These are phyloP conservation scores for Drosophila bocki DNA, from an alignment of 1,140 invertebrate genomes.

Conservation along the genomic window DNA sequence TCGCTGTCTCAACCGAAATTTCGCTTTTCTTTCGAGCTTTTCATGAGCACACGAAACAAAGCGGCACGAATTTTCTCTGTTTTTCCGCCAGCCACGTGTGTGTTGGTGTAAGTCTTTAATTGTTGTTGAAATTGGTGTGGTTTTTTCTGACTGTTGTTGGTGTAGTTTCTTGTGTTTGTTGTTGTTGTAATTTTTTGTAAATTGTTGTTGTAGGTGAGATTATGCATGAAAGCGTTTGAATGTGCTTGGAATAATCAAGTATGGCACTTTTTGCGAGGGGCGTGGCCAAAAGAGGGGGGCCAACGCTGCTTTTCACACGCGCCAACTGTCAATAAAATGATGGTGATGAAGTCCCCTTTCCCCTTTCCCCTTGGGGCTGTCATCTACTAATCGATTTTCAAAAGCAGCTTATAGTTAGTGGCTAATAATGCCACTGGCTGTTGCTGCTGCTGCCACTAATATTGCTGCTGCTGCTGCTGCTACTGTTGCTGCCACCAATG, in stretches of 20 bases:
- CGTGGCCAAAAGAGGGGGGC: background rate
- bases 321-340: constrained; percentile 59
- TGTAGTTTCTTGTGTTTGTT: constrained; percentile 4
- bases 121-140: constrained; percentile 15
- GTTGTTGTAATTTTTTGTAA: constrained; percentile 34
- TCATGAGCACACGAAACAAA: constrained; percentile 26
- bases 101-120: constrained; percentile 29
- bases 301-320: constrained; percentile 42
- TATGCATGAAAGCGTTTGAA: constrained; percentile 76
- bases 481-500: constrained; percentile 8
- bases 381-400: constrained; percentile 73
- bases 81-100: constrained; percentile 42
- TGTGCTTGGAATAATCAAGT: constrained; percentile 73
- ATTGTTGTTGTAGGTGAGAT: constrained; percentile 51
- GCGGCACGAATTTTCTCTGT: constrained; percentile 41
- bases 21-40: constrained; percentile 69
- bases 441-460: constrained; percentile 18
- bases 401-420: constrained; percentile 65
- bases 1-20: constrained; percentile 64
- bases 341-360: constrained; percentile 4
- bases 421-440: constrained; percentile 41
- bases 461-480: constrained; percentile 10
- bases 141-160: constrained; percentile 5
- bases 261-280: constrained; percentile 33
- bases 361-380: constrained; percentile 15